phyloP scores from a whole-genome alignment of 1,140 invertebrate species.

The Wasmannia auropunctata region DNA sequence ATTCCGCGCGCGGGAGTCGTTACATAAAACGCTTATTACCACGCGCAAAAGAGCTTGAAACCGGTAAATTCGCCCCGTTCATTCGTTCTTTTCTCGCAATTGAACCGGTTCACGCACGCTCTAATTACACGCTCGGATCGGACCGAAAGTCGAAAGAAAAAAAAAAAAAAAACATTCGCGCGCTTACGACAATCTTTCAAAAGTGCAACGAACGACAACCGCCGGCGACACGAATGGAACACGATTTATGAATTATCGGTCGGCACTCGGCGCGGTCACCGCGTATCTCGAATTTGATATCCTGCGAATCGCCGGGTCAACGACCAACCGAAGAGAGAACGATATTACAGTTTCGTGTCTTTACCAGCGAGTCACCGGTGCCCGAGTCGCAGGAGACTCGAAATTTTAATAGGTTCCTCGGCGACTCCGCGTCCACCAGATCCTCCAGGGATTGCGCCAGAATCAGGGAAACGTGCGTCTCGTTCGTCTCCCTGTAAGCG shows the following conservation, averaged over 20 bases:
- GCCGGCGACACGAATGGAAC: neutral
- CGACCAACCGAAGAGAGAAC: neutral
- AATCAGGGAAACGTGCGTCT: constrained; percentile 90
- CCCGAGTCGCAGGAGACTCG: constrained; percentile 87
- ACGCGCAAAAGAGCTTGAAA: neutral
- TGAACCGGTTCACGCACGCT: constrained; percentile 15
- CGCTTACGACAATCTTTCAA: neutral
- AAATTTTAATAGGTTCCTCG: constrained; percentile 94
- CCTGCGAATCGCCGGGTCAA: too few species aligned
- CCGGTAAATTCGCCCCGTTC: neutral
- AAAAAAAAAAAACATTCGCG: neutral
- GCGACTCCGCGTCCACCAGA: constrained; percentile 91
- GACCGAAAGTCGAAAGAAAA: neutral
- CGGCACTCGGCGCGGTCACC: too few species aligned
- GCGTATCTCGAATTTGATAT: neutral
- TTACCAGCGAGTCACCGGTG: constrained; percentile 82
- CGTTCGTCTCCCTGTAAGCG: constrained; percentile 89
- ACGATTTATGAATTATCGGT: neutral
- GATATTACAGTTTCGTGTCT: constrained; percentile 42
- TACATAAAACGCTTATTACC: constrained; percentile 24
- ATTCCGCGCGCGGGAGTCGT: neutral
- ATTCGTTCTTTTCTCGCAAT: neutral
- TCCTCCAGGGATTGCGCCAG: constrained; percentile 91
- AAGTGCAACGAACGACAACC: neutral
- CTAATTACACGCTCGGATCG: neutral